Conservation (phyloP, 1,140 invertebrate genomes). For the Parapsyche elsis region DNA sequence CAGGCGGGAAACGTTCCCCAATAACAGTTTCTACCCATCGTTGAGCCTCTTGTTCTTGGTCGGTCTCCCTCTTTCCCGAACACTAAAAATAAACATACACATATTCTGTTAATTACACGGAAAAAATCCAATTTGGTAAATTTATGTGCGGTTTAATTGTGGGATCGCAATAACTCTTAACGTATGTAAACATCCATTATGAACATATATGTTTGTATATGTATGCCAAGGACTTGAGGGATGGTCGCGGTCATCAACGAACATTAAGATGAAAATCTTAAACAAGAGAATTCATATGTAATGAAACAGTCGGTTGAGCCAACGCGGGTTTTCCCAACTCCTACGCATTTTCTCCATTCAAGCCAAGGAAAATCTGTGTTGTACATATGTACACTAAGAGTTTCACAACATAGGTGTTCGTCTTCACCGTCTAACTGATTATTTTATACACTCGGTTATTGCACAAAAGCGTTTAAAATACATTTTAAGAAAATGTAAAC, state of each 20-base stretch:
- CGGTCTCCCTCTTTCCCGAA: conserved; percentile 83
- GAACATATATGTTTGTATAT: neutral
- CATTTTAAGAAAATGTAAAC: neutral
- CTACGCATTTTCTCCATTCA: conserved; percentile 38
- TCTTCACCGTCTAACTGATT: neutral
- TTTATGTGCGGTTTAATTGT: too few species aligned
- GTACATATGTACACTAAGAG: neutral
- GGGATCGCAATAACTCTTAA: neutral
- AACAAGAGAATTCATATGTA: neutral
- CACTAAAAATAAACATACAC: conserved; percentile 70
- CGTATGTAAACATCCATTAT: neutral
- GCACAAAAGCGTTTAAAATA: neutral
- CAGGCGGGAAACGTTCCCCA: conserved; percentile 80
- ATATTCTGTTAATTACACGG: neutral
- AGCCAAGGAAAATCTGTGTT: conserved; percentile 29
- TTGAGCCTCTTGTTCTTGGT: conserved; percentile 85
- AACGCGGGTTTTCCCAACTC: conserved; percentile 42
- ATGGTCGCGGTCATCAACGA: conserved; percentile 8
- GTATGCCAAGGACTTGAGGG: conserved; percentile 37
- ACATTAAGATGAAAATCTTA: neutral
- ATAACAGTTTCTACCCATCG: conserved; percentile 89
- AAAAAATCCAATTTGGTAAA: too few species aligned
- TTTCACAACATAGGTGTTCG: neutral
- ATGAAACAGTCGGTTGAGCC: neutral
- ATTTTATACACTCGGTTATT: neutral